phyloP scores from a whole-genome alignment of 2,113 vertebrate genomes.

The Callipepla californica region DNA sequence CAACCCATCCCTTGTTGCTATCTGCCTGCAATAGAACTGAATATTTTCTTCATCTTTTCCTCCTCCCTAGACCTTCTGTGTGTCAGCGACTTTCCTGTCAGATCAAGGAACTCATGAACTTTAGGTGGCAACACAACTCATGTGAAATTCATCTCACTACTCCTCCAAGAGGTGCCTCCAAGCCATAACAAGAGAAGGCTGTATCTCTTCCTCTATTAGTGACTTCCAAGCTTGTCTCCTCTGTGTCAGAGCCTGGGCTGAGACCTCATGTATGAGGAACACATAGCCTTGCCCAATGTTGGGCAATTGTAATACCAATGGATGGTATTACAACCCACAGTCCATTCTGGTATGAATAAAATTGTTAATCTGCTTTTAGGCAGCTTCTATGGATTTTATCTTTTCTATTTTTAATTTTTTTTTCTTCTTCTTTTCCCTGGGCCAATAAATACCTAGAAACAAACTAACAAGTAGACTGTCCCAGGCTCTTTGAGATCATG shows the following conservation, averaged over 20 bases:
- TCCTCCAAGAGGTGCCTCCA: background rate
- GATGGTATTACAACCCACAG: background rate
- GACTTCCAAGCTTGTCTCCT: background rate
- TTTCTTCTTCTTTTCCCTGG: background rate
- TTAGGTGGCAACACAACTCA: background rate
- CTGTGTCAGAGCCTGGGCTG: background rate
- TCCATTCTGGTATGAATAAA: rapidly evolving
- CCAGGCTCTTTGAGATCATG: background rate
- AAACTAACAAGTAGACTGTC: background rate
- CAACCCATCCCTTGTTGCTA: background rate
- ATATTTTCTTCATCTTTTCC: background rate
- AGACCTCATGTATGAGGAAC: rapidly evolving
- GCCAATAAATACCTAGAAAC: background rate
- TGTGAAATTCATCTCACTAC: background rate
- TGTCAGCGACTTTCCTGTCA: background rate
- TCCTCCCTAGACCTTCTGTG: background rate
- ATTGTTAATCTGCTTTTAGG: background rate
- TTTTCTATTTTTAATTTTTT: background rate
- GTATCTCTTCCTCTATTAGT: background rate
- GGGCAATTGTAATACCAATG: too few relatives aligned
- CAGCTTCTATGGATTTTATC: background rate
- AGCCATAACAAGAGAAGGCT: background rate
- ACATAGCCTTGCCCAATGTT: background rate
- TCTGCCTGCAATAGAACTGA: rapidly evolving
- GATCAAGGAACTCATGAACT: background rate